A percentile compares a stretch with the other conserved stretches of the same genome.
Evolutionary conservation across 35 echinoderm and acorn worm species (phyloP).

Genomic region (Ophiothrix spiculata): DNA sequence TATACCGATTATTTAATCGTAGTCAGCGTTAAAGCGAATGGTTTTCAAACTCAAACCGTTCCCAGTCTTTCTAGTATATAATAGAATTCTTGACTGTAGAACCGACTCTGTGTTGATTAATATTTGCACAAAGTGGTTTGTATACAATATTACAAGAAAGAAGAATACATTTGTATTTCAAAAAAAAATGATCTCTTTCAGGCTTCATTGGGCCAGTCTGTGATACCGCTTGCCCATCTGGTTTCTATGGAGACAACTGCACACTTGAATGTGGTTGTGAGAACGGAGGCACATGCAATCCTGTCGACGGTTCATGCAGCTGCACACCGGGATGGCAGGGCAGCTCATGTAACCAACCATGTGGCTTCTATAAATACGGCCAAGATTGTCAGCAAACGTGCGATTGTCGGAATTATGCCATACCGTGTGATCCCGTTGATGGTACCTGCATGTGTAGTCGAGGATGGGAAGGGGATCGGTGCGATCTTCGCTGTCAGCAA

Average conservation of each 20-base stretch:
- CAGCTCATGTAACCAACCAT: constrained; percentile 21
- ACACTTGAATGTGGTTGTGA: constrained; percentile 61
- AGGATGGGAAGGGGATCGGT: constrained; percentile 60
- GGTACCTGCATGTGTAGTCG: constrained; percentile 42
- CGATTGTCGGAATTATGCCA: neutral
- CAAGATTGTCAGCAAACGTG: neutral
- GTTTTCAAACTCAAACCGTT: too few relatives aligned
- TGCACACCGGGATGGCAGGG: constrained; percentile 73
- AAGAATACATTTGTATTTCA: constrained; percentile 53
- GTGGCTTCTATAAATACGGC: constrained; percentile 16
- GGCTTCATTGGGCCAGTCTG: constrained; percentile 39
- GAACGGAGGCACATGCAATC: constrained; percentile 58
- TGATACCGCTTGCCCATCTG: constrained; percentile 26
- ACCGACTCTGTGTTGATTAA: constrained; percentile 57
- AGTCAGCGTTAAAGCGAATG: constrained; percentile 53
- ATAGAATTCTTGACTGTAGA: too few relatives aligned
- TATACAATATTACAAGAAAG: constrained; percentile 52
- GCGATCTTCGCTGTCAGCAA: constrained; percentile 35
- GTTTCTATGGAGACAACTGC: constrained; percentile 56
- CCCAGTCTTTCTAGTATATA: too few relatives aligned
- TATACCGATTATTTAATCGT: too few relatives aligned
- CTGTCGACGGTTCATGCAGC: constrained; percentile 54
- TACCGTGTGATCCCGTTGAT: constrained; percentile 8
- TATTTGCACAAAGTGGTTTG: constrained; percentile 34
- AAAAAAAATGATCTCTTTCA: neutral